These are phyloP conservation scores for Ptilonorhynchus violaceus DNA, from an alignment of 2,113 vertebrate genomes.

Conservation along the genomic window DNA sequence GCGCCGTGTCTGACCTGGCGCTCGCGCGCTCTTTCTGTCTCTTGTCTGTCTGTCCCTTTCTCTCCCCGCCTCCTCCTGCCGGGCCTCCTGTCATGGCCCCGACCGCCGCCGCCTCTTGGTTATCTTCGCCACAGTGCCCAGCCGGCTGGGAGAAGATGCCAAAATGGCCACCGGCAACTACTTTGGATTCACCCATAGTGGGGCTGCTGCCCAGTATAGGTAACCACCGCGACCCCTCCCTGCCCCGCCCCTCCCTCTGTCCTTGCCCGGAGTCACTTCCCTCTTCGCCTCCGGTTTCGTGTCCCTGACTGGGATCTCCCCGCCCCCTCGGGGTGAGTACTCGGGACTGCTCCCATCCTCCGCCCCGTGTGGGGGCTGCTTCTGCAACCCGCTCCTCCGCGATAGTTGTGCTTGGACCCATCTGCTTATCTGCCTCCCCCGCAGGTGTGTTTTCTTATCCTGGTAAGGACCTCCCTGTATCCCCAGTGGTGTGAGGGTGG, in stretches of 20 bases:
- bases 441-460: background rate
- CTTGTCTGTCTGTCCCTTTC: background rate
- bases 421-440: background rate
- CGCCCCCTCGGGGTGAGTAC: background rate
- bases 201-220: constrained; percentile 93
- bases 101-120: background rate
- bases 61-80: background rate
- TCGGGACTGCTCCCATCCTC: background rate
- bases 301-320: background rate
- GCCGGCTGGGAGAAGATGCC: constrained; percentile 99
- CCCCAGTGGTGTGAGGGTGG: background rate
- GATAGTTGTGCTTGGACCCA: background rate
- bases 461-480: background rate
- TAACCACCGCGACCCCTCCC: constrained; percentile 58
- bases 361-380: background rate
- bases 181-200: constrained; percentile 97
- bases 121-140: constrained; percentile 87
- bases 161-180: constrained; percentile 99
- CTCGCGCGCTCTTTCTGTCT: background rate
- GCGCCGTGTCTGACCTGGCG: background rate
- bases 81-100: constrained; percentile 55
- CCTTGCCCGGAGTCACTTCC: background rate
- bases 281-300: background rate
- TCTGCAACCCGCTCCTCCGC: background rate
- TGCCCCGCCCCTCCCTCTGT: background rate